Percentiles rank a stretch among this genome's conserved stretches.
Conservation (phyloP, 1,140 invertebrate species). For the Pseudomyrmex dendroicus region DNA sequence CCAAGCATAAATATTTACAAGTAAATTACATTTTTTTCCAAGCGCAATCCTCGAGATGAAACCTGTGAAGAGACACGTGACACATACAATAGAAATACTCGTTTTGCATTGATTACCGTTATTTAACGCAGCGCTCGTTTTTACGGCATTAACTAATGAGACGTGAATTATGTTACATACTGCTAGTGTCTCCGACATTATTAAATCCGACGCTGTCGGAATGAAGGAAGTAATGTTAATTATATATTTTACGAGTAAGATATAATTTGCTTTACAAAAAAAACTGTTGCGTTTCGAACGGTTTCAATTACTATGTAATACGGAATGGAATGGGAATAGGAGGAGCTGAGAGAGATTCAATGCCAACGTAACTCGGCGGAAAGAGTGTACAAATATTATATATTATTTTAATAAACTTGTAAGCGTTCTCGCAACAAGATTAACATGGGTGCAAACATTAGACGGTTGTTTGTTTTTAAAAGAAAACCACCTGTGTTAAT, state of each 20-base stretch:
- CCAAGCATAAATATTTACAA: slow-evolving; percentile 62
- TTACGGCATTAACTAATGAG: neutral
- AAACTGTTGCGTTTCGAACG: neutral
- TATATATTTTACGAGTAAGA: neutral
- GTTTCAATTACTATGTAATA: slow-evolving; percentile 11
- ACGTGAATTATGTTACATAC: neutral
- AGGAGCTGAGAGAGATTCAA: neutral
- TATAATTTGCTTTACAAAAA: slow-evolving; percentile 11
- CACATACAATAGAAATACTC: slow-evolving; percentile 13
- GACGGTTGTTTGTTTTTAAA: slow-evolving; percentile 35
- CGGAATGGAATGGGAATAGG: neutral
- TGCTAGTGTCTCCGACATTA: neutral
- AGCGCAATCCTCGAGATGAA: neutral
- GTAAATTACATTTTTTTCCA: slow-evolving; percentile 46
- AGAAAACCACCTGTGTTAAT: slow-evolving; percentile 75
- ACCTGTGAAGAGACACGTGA: neutral
- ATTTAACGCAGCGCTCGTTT: neutral
- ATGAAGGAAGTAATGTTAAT: slow-evolving; percentile 5
- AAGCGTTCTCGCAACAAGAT: slow-evolving; percentile 66
- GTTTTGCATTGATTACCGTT: neutral
- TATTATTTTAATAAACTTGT: slow-evolving; percentile 74
- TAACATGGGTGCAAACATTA: slow-evolving; percentile 59
- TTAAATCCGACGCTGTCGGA: neutral
- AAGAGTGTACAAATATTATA: slow-evolving; percentile 72
- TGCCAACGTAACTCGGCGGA: slow-evolving; percentile 19